Base-by-base conservation (phyloP, 1,140 invertebrate genomes). In the Leptoteleia sp. region DNA sequence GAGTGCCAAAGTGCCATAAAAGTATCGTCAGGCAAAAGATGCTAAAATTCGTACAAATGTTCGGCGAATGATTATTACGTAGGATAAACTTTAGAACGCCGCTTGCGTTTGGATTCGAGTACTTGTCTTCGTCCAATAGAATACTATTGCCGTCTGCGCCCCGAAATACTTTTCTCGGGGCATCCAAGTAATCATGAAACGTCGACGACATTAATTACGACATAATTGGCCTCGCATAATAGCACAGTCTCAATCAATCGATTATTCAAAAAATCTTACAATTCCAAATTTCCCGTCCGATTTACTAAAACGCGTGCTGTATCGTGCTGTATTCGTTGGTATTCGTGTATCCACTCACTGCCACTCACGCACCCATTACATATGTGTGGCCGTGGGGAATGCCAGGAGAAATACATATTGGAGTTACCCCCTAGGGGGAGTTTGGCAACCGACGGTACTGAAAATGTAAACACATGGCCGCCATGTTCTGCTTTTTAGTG, bases 71-170 rank as follows among this genome's bases (percentile, higher is more conserved):
- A 38, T 79, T 62, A 71, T 79, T 71, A 29, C 67, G 61, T n/a
- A 82, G 73, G 13, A 78, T 75, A 55, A 70, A 82, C 73, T 82
- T 76, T 11, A 81, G 54, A 57, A 81, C 71, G 67, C 79, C 81
- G 72, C 71, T 71, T 33, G 72, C 29, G 70, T 59, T 79, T 33
- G 57, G 61, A 40, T 75, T 67, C 9, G 62, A 19, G 61, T 48
- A 67, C 35, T 50, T 76, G 42, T 35, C 62, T 55, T 82, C 70
- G 29, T 54, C 38, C 45, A 82, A 57, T 8, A 11, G 52, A 11
- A 83, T 79, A 54, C 27, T 42, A 29, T 54, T 78, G 15, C 82
- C 82, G 67, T 72, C 40, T 37, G 54, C 80, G 43, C 80, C 73
- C 73, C 82, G 80, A 64, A 70, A 79, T 45, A 79, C 52, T 16